These are phyloP conservation scores for Zapus hudsonius DNA, from an alignment of 2,113 vertebrate species.

Conservation along the genomic window DNA sequence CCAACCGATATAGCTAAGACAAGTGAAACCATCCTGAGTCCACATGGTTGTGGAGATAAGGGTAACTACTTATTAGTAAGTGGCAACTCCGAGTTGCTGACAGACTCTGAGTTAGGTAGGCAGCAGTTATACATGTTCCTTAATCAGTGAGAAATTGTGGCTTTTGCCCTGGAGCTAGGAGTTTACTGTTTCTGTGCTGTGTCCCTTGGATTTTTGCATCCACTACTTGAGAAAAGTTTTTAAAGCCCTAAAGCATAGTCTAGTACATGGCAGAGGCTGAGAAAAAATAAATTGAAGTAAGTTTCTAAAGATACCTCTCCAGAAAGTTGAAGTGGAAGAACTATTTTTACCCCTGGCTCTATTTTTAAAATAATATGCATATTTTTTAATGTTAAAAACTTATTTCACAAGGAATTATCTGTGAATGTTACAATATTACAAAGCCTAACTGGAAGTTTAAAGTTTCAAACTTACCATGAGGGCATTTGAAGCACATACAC, in stretches of 20 bases:
- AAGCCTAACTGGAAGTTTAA: conserved; percentile 44
- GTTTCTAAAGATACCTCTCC: background rate
- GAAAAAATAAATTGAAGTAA: too few species aligned
- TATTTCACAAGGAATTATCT: conserved; percentile 40
- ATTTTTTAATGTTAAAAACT: conserved; percentile 27
- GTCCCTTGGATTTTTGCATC: background rate
- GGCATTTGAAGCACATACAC: conserved; percentile 96
- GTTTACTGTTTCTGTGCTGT: background rate
- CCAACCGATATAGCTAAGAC: background rate
- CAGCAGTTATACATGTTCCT: background rate
- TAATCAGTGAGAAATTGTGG: background rate
- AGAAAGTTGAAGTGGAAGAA: conserved; percentile 30
- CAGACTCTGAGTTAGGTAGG: background rate
- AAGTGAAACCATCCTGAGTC: background rate
- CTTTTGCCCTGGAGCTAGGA: background rate
- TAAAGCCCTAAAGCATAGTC: background rate
- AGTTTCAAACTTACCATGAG: conserved; percentile 93
- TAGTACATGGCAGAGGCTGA: background rate
- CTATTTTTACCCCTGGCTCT: conserved; percentile 53
- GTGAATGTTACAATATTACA: background rate
- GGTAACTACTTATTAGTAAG: background rate
- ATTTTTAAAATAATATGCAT: conserved; percentile 60
- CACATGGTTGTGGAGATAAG: background rate
- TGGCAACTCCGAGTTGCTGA: background rate
- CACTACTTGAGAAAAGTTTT: background rate